Conservation (phyloP, 2,113 vertebrate genomes). For the Camelus dromedarius region DNA sequence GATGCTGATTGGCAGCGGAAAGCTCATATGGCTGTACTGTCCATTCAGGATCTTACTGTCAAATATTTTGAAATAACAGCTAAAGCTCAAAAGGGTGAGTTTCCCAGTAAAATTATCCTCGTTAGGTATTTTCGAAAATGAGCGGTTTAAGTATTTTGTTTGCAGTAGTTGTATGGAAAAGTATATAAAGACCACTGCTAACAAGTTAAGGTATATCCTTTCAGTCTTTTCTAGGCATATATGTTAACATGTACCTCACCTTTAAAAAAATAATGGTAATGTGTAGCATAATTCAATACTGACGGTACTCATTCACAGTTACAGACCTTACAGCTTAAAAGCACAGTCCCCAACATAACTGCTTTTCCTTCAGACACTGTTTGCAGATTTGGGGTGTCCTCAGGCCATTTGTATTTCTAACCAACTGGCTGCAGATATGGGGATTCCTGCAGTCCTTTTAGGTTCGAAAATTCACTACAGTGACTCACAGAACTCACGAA, state of each 20-base stretch:
- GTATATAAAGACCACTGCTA: not conserved
- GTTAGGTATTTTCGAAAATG: conserved; percentile 12
- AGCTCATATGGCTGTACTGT: conserved; percentile 95
- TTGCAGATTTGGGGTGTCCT: not conserved
- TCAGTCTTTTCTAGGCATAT: not conserved
- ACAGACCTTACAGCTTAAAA: not conserved
- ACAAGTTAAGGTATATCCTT: not conserved
- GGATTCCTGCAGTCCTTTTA: not conserved
- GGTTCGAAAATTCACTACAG: not conserved
- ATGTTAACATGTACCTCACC: too few species aligned
- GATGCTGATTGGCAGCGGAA: conserved; percentile 98
- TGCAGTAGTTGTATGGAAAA: not conserved
- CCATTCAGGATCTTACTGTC: conserved; percentile 98
- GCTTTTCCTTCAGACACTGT: not conserved
- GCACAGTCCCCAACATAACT: not conserved
- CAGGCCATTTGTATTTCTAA: not conserved
- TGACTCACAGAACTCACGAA: not conserved
- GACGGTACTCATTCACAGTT: not conserved
- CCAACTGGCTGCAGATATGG: not conserved
- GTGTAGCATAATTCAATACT: not conserved
- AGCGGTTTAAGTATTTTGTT: conserved; percentile 33
- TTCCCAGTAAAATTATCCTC: conserved; percentile 39
- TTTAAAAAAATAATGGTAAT: not conserved
- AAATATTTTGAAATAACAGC: conserved; percentile 99
- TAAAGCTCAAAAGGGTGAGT: conserved; percentile 95